Percentiles rank a stretch among this genome's conserved stretches.
Evolutionary conservation across 2,113 vertebrate genomes (phyloP).

Genomic region (Gambusia holbrooki): DNA sequence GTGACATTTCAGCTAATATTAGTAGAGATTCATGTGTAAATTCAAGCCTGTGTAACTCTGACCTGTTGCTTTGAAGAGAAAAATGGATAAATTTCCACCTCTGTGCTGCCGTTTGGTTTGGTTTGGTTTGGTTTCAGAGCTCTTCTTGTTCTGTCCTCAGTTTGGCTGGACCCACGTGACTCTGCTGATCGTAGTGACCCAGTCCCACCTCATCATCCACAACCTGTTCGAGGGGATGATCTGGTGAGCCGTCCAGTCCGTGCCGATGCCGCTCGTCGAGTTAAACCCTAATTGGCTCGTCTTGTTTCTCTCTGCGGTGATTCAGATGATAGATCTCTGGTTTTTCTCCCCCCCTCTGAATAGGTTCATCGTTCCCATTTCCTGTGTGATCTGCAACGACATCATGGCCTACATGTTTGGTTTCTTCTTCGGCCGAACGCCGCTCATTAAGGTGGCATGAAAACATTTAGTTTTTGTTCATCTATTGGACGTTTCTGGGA

Average conservation of each 20-base stretch:
- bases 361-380: conserved; percentile 99
- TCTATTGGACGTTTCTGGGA: not conserved
- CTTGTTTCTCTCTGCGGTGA: not conserved
- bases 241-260: conserved; percentile 82
- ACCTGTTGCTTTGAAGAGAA: too few relatives aligned
- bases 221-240: conserved; percentile 99
- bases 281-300: not conserved
- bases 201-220: conserved; percentile 98
- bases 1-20: not conserved
- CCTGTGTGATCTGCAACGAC: conserved; percentile 99
- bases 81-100: too few relatives aligned
- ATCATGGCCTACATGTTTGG: conserved; percentile 99
- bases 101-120: not conserved
- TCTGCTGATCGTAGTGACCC: conserved; percentile 94
- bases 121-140: not conserved
- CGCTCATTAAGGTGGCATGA: conserved; percentile 91
- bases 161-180: conserved; percentile 99
- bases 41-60: not conserved
- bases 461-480: not conserved
- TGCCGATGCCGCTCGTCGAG: not conserved
- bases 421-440: conserved; percentile 98
- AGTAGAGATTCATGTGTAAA: not conserved
- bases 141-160: conserved; percentile 66
- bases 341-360: not conserved
- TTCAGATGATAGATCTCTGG: not conserved